Percentiles rank a stretch among this genome's conserved stretches.
Evolutionary conservation across 2,888 invertebrate species (phyloP).

Genomic region (Napeogenes sylphis): DNA sequence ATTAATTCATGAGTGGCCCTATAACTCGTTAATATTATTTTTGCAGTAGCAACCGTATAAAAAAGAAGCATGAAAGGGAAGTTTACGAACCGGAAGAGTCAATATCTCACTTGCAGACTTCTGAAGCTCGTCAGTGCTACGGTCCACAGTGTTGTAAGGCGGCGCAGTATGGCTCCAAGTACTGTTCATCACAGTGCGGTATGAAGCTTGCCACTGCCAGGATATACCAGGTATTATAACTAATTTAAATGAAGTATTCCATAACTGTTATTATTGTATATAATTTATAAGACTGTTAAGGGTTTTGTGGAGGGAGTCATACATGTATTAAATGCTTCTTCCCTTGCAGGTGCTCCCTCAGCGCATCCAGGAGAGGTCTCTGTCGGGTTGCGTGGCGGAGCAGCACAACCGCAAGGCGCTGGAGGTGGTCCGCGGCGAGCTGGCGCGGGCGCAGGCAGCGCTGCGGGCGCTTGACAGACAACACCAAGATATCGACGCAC

Average conservation of each 20-base stretch:
- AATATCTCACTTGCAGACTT: conserved; percentile 73
- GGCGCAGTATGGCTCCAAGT: conserved; percentile 90
- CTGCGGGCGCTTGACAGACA: conserved; percentile 88
- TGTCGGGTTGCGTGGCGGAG: conserved; percentile 91
- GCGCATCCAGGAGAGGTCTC: conserved; percentile 95
- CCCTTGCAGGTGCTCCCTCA: conserved; percentile 84
- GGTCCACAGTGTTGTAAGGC: conserved; percentile 91
- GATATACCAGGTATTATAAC: conserved; percentile 83
- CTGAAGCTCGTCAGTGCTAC: conserved; percentile 89
- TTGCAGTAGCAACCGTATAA: conserved; percentile 53
- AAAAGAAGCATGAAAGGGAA: conserved; percentile 68
- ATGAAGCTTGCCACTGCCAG: conserved; percentile 90
- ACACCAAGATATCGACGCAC: conserved; percentile 85
- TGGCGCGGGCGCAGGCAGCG: conserved; percentile 86
- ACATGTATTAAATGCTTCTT: background rate
- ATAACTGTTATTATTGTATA: no score
- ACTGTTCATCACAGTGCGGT: conserved; percentile 95
- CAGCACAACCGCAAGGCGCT: conserved; percentile 84
- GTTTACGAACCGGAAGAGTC: conserved; percentile 65
- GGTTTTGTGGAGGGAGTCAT: no score
- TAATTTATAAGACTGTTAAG: no score
- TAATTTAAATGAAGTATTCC: background rate
- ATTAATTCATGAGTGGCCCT: background rate
- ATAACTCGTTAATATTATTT: no score
- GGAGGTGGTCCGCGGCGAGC: conserved; percentile 87